phyloP scores from a whole-genome alignment of 1,140 invertebrate species.

The Caenorhabditis latens region DNA sequence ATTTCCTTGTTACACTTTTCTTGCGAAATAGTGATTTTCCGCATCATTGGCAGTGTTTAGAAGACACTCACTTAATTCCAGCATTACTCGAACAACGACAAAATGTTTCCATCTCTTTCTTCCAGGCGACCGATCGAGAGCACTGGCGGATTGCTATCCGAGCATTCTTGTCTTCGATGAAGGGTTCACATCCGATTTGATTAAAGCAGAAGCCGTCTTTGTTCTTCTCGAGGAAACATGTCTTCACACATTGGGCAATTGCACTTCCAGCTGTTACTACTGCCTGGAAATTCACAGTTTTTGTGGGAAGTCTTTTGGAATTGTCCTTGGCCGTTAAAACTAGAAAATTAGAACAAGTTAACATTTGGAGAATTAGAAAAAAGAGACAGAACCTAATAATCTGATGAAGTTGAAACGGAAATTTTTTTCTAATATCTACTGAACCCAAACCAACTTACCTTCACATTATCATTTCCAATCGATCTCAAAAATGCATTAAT shows the following conservation, averaged over 20 bases:
- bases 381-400: too few relatives aligned
- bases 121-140: conserved; percentile 39
- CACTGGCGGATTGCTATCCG: conserved; percentile 26
- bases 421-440: neutral
- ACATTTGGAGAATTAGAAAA: too few relatives aligned
- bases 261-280: conserved; percentile 18
- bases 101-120: conserved; percentile 47
- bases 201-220: conserved; percentile 48
- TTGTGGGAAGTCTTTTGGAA: too few relatives aligned
- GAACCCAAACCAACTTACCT: neutral
- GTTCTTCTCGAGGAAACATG: conserved; percentile 41
- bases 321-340: too few relatives aligned
- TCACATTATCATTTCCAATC: conserved; percentile 48
- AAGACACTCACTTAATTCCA: conserved; percentile 33
- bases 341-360: too few relatives aligned
- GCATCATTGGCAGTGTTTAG: neutral
- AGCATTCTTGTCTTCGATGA: conserved; percentile 20
- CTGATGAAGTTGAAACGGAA: too few relatives aligned
- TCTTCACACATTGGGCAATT: conserved; percentile 36
- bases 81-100: conserved; percentile 34
- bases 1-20: neutral
- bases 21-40: neutral
- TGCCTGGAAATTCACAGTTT: neutral
- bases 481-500: conserved; percentile 42
- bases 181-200: conserved; percentile 30